A percentile compares a stretch with the other conserved stretches of the same genome.
These are phyloP conservation scores for Champsocephalus gunnari DNA, from an alignment of 2,797 vertebrate genomes.

Conservation along the genomic window DNA sequence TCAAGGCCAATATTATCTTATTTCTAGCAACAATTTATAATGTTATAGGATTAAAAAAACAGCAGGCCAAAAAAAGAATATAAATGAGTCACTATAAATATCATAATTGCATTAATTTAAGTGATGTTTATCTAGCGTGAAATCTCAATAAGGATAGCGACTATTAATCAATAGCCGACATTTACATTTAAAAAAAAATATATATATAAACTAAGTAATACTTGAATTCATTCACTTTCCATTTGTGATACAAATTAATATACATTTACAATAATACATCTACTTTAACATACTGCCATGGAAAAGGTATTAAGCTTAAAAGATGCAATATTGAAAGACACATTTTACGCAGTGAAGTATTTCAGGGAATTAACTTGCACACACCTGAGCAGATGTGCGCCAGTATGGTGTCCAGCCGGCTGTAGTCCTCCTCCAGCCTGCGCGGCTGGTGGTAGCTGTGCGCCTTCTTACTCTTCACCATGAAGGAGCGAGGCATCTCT, in stretches of 20 bases:
- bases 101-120: background rate
- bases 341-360: background rate
- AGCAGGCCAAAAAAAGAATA: background rate
- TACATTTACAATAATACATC: background rate
- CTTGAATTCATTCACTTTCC: background rate
- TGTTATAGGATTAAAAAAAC: too few relatives aligned
- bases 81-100: background rate
- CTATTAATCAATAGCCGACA: background rate
- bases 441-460: conserved; percentile 97
- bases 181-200: background rate
- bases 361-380: too few relatives aligned
- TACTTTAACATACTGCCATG: background rate
- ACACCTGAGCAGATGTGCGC: conserved; percentile 92
- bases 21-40: background rate
- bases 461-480: conserved; percentile 98
- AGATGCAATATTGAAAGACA: background rate
- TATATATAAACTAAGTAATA: background rate
- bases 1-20: rapidly evolving
- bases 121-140: background rate
- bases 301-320: background rate
- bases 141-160: background rate
- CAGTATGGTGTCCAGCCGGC: conserved; percentile 84
- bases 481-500: conserved; percentile 95
- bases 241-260: background rate
- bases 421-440: conserved; percentile 87